A percentile compares a stretch with the other conserved stretches of the same genome.
phyloP scores from a whole-genome alignment of 2,888 invertebrate genomes.

The Pseudococcus jackbeardsleyi region DNA sequence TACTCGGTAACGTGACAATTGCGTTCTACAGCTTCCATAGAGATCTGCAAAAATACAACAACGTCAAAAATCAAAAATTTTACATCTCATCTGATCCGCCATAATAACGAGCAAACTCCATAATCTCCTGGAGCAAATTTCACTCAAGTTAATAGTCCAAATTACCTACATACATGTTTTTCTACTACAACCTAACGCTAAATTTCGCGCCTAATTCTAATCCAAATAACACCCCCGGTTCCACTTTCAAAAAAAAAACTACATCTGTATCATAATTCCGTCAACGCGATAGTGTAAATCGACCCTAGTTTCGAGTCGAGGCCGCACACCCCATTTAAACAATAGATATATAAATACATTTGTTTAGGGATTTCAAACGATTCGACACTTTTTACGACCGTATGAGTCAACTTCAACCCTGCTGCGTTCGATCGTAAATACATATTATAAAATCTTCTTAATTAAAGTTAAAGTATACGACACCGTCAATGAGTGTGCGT shows the following conservation, averaged over 20 bases:
- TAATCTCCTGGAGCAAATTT: neutral
- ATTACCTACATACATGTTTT: neutral
- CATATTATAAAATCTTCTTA: constrained; percentile 58
- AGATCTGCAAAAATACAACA: neutral
- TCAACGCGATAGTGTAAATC: constrained; percentile 48
- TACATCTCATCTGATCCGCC: neutral
- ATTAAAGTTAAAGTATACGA: constrained; percentile 60
- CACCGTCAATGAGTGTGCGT: constrained; percentile 36
- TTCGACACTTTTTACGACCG: constrained; percentile 61
- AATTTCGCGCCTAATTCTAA: constrained; percentile 13
- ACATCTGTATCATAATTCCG: constrained; percentile 48
- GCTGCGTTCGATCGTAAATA: constrained; percentile 52
- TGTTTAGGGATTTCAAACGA: constrained; percentile 63
- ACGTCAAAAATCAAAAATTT: neutral
- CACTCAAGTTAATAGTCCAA: neutral
- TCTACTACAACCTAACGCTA: neutral
- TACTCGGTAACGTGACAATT: constrained; percentile 45
- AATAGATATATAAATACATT: constrained; percentile 62
- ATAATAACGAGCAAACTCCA: neutral
- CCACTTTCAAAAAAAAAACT: constrained; percentile 13
- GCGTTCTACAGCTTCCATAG: constrained; percentile 57
- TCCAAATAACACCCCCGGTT: neutral
- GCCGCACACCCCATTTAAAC: constrained; percentile 57
- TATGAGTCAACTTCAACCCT: constrained; percentile 62
- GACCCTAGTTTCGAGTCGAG: constrained; percentile 5